These are phyloP conservation scores for Polydrusus tereticollis DNA, from an alignment of 2,888 invertebrate species.

Conservation along the genomic window DNA sequence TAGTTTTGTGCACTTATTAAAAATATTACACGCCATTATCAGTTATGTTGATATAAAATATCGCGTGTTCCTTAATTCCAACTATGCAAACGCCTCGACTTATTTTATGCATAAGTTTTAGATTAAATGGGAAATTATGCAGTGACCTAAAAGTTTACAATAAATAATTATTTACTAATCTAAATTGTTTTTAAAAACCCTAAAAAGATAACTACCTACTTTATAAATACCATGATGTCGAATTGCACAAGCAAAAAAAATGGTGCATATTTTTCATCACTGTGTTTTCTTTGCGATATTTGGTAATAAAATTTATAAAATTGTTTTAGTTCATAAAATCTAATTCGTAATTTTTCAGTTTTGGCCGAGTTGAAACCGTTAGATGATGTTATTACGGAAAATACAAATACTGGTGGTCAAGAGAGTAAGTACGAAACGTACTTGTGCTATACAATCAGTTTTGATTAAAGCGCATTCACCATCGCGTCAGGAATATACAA, in stretches of 20 bases:
- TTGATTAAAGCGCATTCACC: background rate
- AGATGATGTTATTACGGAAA: background rate
- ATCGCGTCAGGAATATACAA: background rate
- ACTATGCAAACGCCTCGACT: too few relatives aligned
- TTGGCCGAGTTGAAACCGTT: background rate
- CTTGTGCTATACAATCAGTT: too few relatives aligned
- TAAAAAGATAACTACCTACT: background rate
- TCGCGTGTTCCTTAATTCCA: too few relatives aligned
- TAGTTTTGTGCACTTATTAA: too few relatives aligned
- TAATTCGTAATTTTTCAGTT: background rate
- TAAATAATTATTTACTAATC: background rate
- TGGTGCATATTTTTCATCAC: background rate
- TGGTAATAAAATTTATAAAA: background rate
- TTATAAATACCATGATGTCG: background rate
- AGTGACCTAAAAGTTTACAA: background rate
- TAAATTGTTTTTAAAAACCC: conserved; percentile 6
- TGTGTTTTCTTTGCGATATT: background rate
- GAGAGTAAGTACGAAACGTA: background rate
- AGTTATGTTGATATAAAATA: too few relatives aligned
- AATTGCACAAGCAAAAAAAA: background rate
- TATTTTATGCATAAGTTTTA: background rate
- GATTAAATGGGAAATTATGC: background rate
- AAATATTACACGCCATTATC: too few relatives aligned
- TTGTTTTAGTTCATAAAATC: too few relatives aligned
- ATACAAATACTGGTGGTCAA: background rate